phyloP scores from a whole-genome alignment of 1,140 invertebrate genomes.

The Drosophila equinoxialis region DNA sequence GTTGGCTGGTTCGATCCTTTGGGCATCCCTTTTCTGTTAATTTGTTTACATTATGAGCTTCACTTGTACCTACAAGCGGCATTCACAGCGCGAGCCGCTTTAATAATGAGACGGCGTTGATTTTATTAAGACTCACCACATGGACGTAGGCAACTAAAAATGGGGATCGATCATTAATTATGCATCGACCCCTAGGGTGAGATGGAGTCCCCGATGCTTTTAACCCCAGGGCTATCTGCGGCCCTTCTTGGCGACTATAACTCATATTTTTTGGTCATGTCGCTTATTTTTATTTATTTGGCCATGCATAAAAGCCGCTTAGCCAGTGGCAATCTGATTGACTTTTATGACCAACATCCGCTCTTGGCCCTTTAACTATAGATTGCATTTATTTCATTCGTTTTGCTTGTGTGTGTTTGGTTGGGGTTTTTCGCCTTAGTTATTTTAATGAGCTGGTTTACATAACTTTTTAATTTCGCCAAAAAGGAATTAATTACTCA shows the following conservation, averaged over 20 bases:
- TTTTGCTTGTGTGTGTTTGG: background rate
- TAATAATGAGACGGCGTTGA: slow-evolving; percentile 78
- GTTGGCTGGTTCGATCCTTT: slow-evolving; percentile 14
- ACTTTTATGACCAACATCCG: slow-evolving; percentile 70
- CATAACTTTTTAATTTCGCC: slow-evolving; percentile 83
- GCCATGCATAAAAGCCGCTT: slow-evolving; percentile 65
- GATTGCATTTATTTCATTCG: slow-evolving; percentile 9
- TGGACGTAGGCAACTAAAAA: background rate
- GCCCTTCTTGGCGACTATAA: slow-evolving; percentile 25
- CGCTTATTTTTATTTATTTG: slow-evolving; percentile 32
- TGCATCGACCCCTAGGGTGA: too few species aligned
- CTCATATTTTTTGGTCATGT: slow-evolving; percentile 53
- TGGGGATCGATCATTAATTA: background rate
- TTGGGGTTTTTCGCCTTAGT: slow-evolving; percentile 43
- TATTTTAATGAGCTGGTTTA: slow-evolving; percentile 83
- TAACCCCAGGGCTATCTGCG: background rate
- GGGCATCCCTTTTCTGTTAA: slow-evolving; percentile 58
- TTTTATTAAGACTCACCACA: slow-evolving; percentile 62
- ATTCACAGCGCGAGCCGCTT: slow-evolving; percentile 71
- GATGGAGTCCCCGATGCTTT: background rate
- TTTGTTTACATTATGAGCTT: slow-evolving; percentile 83
- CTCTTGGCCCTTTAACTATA: slow-evolving; percentile 14
- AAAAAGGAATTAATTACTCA: slow-evolving; percentile 82
- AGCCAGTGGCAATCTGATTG: slow-evolving; percentile 49
- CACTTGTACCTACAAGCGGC: slow-evolving; percentile 74